Conservation (phyloP, 2,888 invertebrate genomes). For the Leistus spinibarbis region DNA sequence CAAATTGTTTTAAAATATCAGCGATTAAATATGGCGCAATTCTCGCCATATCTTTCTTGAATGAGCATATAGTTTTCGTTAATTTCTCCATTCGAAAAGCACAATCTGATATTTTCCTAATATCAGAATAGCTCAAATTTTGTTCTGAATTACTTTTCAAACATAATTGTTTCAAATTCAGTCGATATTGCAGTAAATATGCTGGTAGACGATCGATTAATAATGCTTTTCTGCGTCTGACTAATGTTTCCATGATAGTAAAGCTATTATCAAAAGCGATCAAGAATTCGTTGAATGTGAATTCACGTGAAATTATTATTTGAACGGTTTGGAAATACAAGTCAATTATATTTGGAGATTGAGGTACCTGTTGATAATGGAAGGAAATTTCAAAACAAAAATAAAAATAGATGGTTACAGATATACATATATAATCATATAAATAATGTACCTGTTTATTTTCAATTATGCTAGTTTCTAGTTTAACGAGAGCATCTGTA, state of each 20-base stretch:
- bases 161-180: conserved; percentile 49
- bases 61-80: conserved; percentile 50
- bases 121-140: conserved; percentile 40
- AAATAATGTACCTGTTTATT: conserved; percentile 48
- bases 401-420: too few species aligned
- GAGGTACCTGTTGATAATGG: conserved; percentile 48
- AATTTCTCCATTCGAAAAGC: conserved; percentile 56
- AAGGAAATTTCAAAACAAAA: background rate
- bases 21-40: conserved; percentile 58
- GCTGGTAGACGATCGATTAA: conserved; percentile 53
- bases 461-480: conserved; percentile 49
- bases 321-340: conserved; percentile 47
- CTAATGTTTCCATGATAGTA: conserved; percentile 49
- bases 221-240: conserved; percentile 51
- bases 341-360: conserved; percentile 50
- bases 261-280: conserved; percentile 45
- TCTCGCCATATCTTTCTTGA: conserved; percentile 55
- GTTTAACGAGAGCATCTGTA: conserved; percentile 47
- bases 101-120: conserved; percentile 48
- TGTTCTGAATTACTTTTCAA: conserved; percentile 46
- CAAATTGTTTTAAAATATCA: conserved; percentile 58
- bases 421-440: background rate
- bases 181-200: conserved; percentile 53
- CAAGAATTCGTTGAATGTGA: conserved; percentile 44
- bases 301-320: conserved; percentile 43